A percentile compares a stretch with the other conserved stretches of the same genome.
phyloP scores from a whole-genome alignment of 2,888 invertebrate genomes.

The Polydrusus cervinus region DNA sequence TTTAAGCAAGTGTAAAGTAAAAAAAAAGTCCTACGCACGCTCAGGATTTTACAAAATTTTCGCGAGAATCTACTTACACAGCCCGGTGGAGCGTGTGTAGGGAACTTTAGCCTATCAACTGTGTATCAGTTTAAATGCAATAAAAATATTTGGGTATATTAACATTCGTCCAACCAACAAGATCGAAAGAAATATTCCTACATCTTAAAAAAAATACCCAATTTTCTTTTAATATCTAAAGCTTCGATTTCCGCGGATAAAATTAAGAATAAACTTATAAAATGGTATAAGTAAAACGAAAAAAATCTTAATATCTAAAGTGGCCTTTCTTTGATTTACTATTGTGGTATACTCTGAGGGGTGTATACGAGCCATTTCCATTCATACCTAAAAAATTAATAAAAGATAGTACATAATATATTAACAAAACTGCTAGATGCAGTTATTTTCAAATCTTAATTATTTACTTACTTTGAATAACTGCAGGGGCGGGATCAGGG shows the following conservation, averaged over 20 bases:
- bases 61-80: no score
- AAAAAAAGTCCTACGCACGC: no score
- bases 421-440: no score
- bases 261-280: constrained; percentile 21
- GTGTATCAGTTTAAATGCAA: background rate
- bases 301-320: constrained; percentile 81
- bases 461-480: constrained; percentile 76
- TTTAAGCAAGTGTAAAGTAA: no score
- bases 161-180: no score
- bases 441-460: no score
- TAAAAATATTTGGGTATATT: no score
- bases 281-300: constrained; percentile 13
- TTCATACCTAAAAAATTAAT: constrained; percentile 75
- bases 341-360: constrained; percentile 87
- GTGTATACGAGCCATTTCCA: constrained; percentile 82
- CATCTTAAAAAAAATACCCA: background rate
- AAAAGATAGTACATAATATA: constrained; percentile 18
- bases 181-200: background rate
- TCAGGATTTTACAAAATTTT: no score
- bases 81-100: no score
- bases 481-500: constrained; percentile 77
- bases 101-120: background rate
- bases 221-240: constrained; percentile 7
- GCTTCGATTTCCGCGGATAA: constrained; percentile 29
- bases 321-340: constrained; percentile 87